Percentiles rank a stretch among this genome's conserved stretches.
These are phyloP conservation scores for Myotis brandtii DNA, from an alignment of 2,113 vertebrate genomes.

Conservation along the genomic window DNA sequence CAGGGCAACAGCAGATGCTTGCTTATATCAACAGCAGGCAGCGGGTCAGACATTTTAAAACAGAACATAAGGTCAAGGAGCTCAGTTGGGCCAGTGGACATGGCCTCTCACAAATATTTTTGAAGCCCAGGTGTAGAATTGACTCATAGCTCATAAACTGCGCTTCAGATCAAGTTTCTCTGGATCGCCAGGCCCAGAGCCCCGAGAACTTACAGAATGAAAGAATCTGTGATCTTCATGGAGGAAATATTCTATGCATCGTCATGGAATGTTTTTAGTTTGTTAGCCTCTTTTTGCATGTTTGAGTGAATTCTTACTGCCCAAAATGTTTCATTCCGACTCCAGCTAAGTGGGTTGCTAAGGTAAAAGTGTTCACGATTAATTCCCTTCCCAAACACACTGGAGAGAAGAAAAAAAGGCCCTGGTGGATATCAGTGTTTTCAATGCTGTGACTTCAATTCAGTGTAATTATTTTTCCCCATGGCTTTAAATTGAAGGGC, in stretches of 20 bases:
- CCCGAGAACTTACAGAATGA: neutral
- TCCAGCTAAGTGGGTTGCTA: slow-evolving; percentile 54
- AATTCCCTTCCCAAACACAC: slow-evolving; percentile 69
- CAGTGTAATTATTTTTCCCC: slow-evolving; percentile 73
- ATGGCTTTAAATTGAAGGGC: slow-evolving; percentile 62
- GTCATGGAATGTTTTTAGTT: slow-evolving; percentile 53
- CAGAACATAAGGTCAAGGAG: slow-evolving; percentile 64
- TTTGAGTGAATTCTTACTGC: slow-evolving; percentile 52
- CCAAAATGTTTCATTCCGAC: slow-evolving; percentile 56
- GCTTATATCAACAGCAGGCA: slow-evolving; percentile 31
- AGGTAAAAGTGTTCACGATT: slow-evolving; percentile 66
- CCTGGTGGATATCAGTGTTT: slow-evolving; percentile 53
- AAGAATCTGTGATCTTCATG: slow-evolving; percentile 13
- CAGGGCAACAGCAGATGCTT: slow-evolving; percentile 64
- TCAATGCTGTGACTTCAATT: slow-evolving; percentile 58
- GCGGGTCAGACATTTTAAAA: slow-evolving; percentile 61
- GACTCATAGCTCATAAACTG: slow-evolving; percentile 44
- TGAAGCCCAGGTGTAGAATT: neutral
- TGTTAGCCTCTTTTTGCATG: slow-evolving; percentile 46
- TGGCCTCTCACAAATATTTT: slow-evolving; percentile 41
- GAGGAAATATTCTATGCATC: slow-evolving; percentile 20
- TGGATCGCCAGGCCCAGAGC: neutral
- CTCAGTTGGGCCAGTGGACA: neutral
- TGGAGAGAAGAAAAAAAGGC: neutral
- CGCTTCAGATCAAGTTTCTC: neutral